Evolutionary conservation across 2,888 invertebrate species (phyloP), one percentile per base, ranked within the genome.

Genomic region (Metalampra italica): DNA sequence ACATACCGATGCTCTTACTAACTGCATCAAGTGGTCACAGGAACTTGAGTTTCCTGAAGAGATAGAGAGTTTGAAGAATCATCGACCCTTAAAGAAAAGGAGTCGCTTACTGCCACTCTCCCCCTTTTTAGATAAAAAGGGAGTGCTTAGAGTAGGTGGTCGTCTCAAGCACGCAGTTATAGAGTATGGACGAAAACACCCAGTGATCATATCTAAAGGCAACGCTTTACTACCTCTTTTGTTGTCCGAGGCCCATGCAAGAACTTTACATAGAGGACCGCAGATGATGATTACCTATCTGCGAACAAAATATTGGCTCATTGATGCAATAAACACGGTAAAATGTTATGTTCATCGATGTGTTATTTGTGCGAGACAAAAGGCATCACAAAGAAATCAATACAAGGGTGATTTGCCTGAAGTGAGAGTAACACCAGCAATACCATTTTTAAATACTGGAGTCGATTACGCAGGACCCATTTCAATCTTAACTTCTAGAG

Each of bases 401-500:
- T 45, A 54, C 0, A 60, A 57, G 59, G 55, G 55, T 12, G 34
- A 56, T 5, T 42, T 55, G 12, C 56, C 51, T 7, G 4, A 7
- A 3, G 32, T 46, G 7, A 38, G 57, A 34, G 43, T 48, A 3
- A 32, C 42, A 12, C 40, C 54, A 5, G 54, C 53, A 12, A 55
- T 42, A 41, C 55, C 57, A 3, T 62, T 58, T 34, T 13, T 53
- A 7, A 11, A 57, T 12, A 48, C 46, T 9, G 43, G 47, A 0
- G 47, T 59, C 0, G 60, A 62, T 36, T 59, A 56, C 40, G 55
- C 55, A 1, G 59, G 58, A 13, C 57, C 60, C 41, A 45, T 61
- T 29, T 12, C 30, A 34, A 3, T 9, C 34, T 3, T 34, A 34
- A 34, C 9, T 9, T 9, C 34, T 8, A 34, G 11, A 34, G 34